Base-by-base conservation (phyloP, 2,797 vertebrate species). In the Coilia nasus region DNA sequence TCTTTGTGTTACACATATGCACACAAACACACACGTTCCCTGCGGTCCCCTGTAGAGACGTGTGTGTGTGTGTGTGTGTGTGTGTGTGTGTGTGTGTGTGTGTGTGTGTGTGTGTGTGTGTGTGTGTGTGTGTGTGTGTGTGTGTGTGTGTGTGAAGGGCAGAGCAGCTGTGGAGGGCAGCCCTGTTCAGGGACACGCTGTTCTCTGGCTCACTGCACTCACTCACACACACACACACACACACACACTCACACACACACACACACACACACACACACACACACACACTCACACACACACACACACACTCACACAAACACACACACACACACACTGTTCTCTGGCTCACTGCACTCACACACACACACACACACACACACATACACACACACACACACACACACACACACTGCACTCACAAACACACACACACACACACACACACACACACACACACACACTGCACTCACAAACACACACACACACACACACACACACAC, bases 291-390 rank as follows among this genome's bases (percentile, higher is more conserved):
- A 11, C 54, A 82, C 56, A 82, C 25, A 82, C 59, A 83, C 35
- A 67, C 82, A 83, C 60, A 71, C 21, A 60, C 59, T 6, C 59
- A 60, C 6, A n/a, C 75, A 60, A 54, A 81, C 54, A 25, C 47
- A 44, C 19, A 81, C 83, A 81, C 31, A 54, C 59, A 80, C 80
- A n/a, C 59, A 6, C 21, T 31, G 47, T 2, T n/a, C 59, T 62
- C 2, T 19, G n/a, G 19, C n/a, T 17, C 12, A 21, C 57, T 59
- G 3, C 19, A 81, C 83, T 60, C 31, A 54, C 59, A 80, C 80
- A n/a, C 59, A 6, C 21, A 60, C 78, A 59, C n/a, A n/a, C 81
- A 88, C 54, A 23, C 31, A 44, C n/a, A 25, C 71, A n/a, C 83
- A 54, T n/a, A 75, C 9, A 2, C 14, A 17, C 19, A 17, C 14